Evolutionary conservation across 2,888 invertebrate genomes (phyloP), one percentile per base, ranked within the genome.

Genomic region (Agrochola lota): DNA sequence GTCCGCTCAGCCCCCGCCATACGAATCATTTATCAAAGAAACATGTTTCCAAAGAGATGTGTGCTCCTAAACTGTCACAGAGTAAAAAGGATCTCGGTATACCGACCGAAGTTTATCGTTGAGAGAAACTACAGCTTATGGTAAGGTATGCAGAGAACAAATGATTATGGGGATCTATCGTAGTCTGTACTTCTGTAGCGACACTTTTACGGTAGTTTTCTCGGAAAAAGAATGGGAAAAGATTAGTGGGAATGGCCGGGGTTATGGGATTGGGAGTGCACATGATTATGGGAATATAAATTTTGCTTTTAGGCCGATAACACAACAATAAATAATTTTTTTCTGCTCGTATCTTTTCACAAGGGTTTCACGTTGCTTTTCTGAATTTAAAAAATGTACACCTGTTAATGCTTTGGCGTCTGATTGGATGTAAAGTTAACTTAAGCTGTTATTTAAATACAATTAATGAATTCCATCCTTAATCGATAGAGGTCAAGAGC

Each of bases 1-100:
- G 81, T 78, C 87, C 71, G 57, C 55, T 74, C 85, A 52, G 69
- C 64, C 80, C 74, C 40, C 46, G 78, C 49, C 73, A 64, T 63
- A 72, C 68, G 63, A 62, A 80, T 86, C 72, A 87, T 88, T 89
- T 89, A 86, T 88, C 87, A 88, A 84, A 88, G 84, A 89, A 89
- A 89, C 78, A 86, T 89, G 85, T 86, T 83, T 79, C 80, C 76
- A 77, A 83, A 75, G 79, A 77, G 80, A 83, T 77, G 64, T 78
- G 71, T 71, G 77, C 17, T 75, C 67, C 74, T 78, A 73, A 84
- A 84, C 88, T 88, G 88, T 86, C 88, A 88, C 80, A 71, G 70
- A 74, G 74, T 83, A 80, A 88, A 88, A 89, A 88, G 83, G 88
- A 81, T 81, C 83, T 70, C 74, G 71, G 78, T 78, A 68, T 78